phyloP scores from a whole-genome alignment of 2,113 vertebrate genomes.

The Lasiurus cinereus region DNA sequence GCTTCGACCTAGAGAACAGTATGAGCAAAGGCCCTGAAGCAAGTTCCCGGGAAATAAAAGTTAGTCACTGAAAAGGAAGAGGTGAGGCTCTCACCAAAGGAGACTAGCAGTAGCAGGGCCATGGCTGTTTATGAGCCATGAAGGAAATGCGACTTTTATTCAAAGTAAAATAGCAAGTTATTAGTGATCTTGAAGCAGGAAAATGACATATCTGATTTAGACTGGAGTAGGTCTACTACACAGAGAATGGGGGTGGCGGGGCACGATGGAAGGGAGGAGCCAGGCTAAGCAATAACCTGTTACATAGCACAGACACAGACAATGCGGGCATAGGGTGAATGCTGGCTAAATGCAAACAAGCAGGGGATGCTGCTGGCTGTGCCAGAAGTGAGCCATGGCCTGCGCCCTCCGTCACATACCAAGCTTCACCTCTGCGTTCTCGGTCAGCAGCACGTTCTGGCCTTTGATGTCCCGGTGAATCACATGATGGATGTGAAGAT shows the following conservation, averaged over 20 bases:
- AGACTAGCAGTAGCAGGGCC: neutral
- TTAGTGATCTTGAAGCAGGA: neutral
- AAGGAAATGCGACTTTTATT: neutral
- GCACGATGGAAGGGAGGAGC: neutral
- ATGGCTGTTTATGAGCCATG: neutral
- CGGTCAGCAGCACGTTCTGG: slow-evolving; percentile 98
- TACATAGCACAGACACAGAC: neutral
- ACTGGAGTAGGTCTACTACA: neutral
- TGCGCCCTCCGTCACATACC: slow-evolving; percentile 86
- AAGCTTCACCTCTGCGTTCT: slow-evolving; percentile 98
- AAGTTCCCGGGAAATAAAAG: neutral
- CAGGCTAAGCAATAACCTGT: neutral
- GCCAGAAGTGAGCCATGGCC: neutral
- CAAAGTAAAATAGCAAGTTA: neutral
- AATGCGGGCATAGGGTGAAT: neutral
- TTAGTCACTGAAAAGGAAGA: neutral
- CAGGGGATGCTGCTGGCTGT: accelerated
- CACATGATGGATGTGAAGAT: slow-evolving; percentile 98
- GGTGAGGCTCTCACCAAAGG: neutral
- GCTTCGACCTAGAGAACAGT: neutral
- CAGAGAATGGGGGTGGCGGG: neutral
- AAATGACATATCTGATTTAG: neutral
- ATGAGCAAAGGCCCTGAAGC: neutral
- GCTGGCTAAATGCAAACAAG: neutral
- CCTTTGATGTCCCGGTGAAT: slow-evolving; percentile 99